Evolutionary conservation across 2,797 vertebrate species (phyloP).

Genomic region (Stomatorhinus walkeri): DNA sequence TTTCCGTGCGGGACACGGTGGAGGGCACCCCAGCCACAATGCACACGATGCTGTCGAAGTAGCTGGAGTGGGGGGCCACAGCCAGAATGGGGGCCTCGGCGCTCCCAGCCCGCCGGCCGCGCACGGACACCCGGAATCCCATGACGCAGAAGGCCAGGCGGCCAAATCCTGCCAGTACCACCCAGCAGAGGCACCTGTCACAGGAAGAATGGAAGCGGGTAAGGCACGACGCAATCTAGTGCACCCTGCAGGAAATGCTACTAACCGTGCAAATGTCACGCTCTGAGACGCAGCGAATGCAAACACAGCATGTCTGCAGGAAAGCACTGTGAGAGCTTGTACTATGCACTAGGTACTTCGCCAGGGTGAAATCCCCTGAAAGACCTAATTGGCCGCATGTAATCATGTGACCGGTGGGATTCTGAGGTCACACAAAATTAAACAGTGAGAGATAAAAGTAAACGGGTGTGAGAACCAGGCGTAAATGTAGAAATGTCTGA

Average conservation of each 20-base stretch:
- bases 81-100: constrained; percentile 80
- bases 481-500: background rate
- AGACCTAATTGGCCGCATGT: background rate
- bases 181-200: constrained; percentile 56
- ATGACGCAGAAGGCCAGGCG: constrained; percentile 69
- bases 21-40: constrained; percentile 81
- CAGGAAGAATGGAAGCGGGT: background rate
- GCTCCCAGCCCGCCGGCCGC: constrained; percentile 65
- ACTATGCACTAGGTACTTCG: background rate
- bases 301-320: background rate
- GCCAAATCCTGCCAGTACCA: constrained; percentile 63
- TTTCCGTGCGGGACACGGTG: constrained; percentile 81
- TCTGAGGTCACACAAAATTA: background rate
- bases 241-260: background rate
- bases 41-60: constrained; percentile 84
- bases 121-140: constrained; percentile 83
- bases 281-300: background rate
- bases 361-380: background rate
- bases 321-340: background rate
- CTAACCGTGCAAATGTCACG: background rate
- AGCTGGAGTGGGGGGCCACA: constrained; percentile 87
- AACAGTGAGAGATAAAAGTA: background rate
- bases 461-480: background rate
- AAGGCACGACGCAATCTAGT: background rate
- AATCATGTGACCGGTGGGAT: background rate